Percentiles rank a stretch among this genome's conserved stretches.
These are phyloP conservation scores for Drosophila watanabei DNA, from an alignment of 1,140 invertebrate genomes.

Conservation along the genomic window DNA sequence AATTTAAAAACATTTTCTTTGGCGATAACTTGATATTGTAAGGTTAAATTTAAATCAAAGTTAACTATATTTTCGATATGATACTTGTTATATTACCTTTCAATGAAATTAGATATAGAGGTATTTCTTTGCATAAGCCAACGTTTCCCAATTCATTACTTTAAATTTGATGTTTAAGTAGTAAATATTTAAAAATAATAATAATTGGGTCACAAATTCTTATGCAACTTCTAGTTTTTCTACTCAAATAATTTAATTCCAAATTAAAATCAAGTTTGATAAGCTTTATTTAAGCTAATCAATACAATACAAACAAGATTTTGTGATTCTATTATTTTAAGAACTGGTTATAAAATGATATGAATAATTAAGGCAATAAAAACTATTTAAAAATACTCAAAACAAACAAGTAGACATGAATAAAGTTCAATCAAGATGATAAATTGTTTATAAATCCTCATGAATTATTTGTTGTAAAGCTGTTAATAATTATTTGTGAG, in stretches of 20 bases:
- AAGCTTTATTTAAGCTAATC: slow-evolving; percentile 5
- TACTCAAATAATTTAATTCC: not conserved
- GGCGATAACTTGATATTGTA: too few relatives aligned
- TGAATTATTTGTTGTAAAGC: not conserved
- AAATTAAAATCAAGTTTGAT: not conserved
- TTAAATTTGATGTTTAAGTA: not conserved
- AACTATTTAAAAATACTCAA: not conserved
- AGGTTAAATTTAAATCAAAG: too few relatives aligned
- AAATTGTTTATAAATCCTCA: not conserved
- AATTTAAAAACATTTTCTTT: too few relatives aligned
- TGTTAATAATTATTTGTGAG: not conserved
- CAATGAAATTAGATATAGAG: too few relatives aligned
- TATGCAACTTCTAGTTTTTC: not conserved
- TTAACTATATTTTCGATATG: too few relatives aligned
- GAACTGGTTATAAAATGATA: not conserved
- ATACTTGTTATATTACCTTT: too few relatives aligned
- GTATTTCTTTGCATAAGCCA: too few relatives aligned
- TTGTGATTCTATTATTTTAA: not conserved
- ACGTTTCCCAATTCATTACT: too few relatives aligned
- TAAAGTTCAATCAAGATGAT: not conserved
- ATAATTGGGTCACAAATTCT: not conserved
- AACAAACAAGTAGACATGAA: not conserved
- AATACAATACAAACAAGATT: slow-evolving; percentile 2
- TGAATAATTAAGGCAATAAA: not conserved
- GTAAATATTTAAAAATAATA: not conserved